phyloP scores from a whole-genome alignment of 1,140 invertebrate species.

The Drosophila kanapiae region DNA sequence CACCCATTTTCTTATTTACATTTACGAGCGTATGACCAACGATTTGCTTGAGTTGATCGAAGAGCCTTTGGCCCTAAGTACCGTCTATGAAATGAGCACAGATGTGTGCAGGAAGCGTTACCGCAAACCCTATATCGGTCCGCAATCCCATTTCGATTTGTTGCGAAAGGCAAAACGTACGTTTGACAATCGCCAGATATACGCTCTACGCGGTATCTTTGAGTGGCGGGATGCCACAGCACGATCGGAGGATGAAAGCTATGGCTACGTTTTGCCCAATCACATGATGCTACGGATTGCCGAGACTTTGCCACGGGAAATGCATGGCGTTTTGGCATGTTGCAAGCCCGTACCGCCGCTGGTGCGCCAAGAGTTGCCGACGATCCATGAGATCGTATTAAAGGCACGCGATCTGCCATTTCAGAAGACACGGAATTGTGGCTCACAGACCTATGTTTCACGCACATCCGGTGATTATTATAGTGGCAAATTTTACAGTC shows the following conservation, averaged over 20 bases:
- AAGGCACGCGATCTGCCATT: constrained; percentile 91
- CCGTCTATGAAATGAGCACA: constrained; percentile 90
- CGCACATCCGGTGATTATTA: too few relatives aligned
- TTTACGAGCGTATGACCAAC: constrained; percentile 94
- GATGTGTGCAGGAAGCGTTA: constrained; percentile 92
- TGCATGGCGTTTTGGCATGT: constrained; percentile 96
- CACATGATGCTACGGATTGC: constrained; percentile 97
- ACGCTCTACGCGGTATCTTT: constrained; percentile 93
- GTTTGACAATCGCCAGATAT: constrained; percentile 95
- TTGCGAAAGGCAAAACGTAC: constrained; percentile 92
- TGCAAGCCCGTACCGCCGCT: constrained; percentile 97
- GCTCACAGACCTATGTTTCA: too few relatives aligned
- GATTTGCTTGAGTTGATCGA: constrained; percentile 92
- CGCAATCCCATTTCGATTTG: constrained; percentile 91
- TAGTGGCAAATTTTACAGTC: constrained; percentile 86
- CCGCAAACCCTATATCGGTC: constrained; percentile 91
- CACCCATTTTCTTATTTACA: constrained; percentile 97
- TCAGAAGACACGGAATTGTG: constrained; percentile 76
- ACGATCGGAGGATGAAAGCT: constrained; percentile 95
- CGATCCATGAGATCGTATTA: constrained; percentile 91
- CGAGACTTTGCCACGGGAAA: constrained; percentile 95
- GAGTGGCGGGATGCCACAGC: constrained; percentile 95
- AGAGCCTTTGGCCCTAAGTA: constrained; percentile 88
- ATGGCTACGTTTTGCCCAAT: constrained; percentile 96
- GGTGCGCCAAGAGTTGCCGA: constrained; percentile 91